A percentile compares a stretch with the other conserved stretches of the same genome.
Evolutionary conservation across 1,140 invertebrate genomes (phyloP).

Genomic region (Drosophila athabasca): DNA sequence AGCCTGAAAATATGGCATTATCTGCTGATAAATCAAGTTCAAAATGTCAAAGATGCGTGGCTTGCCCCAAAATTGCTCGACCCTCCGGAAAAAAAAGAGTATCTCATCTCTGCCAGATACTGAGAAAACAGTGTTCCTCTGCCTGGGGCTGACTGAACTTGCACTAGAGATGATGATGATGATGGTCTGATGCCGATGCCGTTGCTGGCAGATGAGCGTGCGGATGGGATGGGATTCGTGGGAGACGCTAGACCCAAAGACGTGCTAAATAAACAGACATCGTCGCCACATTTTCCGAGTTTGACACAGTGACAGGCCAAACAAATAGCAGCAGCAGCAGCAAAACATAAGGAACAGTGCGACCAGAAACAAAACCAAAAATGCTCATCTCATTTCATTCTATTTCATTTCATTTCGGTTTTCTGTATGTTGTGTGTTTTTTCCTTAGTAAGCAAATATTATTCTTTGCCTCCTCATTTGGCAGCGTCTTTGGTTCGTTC

Average conservation of each 20-base stretch:
- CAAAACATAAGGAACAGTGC: background rate
- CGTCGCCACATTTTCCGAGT: constrained; percentile 45
- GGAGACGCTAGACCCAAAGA: constrained; percentile 35
- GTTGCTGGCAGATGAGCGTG: constrained; percentile 3
- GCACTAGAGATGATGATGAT: constrained; percentile 10
- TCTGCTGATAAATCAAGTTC: too few species aligned
- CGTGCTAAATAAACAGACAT: constrained; percentile 53
- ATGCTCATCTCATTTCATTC: constrained; percentile 16
- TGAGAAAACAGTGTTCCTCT: too few species aligned
- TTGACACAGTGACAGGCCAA: constrained; percentile 49
- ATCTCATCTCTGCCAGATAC: too few species aligned
- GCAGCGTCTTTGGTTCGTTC: too few species aligned
- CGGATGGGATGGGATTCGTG: constrained; percentile 15
- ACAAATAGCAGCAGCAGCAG: constrained; percentile 25
- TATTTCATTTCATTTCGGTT: too few species aligned
- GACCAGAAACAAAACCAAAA: constrained; percentile 8
- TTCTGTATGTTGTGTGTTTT: background rate
- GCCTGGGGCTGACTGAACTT: constrained; percentile 39
- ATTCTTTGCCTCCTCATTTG: constrained; percentile 8
- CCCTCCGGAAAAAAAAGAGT: too few species aligned
- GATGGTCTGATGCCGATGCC: too few species aligned
- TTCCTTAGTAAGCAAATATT: constrained; percentile 18
- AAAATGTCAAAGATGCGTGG: too few species aligned
- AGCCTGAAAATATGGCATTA: too few species aligned
- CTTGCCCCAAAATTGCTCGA: too few species aligned